A percentile compares a stretch with the other conserved stretches of the same genome.
Evolutionary conservation across 2,113 vertebrate genomes (phyloP).

Genomic region (Lonchura striata): DNA sequence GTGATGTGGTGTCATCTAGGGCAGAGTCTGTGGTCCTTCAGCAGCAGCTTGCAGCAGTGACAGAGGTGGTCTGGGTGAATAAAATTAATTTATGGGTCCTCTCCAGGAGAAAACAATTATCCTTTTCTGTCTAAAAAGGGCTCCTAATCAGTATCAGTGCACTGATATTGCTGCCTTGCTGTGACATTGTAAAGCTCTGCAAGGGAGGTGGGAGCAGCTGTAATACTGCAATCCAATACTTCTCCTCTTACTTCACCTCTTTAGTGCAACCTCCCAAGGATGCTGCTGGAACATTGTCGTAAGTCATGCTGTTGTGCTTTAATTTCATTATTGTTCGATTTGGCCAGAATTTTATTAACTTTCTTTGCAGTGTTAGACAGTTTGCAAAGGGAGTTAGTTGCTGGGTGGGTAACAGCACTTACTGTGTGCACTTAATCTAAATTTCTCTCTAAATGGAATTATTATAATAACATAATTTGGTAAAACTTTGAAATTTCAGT

Average conservation of each 20-base stretch:
- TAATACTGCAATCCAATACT: background rate
- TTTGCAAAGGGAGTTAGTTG: background rate
- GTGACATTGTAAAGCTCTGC: background rate
- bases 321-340: constrained; percentile 19
- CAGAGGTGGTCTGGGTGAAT: background rate
- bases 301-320: background rate
- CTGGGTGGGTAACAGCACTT: background rate
- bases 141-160: background rate
- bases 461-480: background rate
- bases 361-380: background rate
- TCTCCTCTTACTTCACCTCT: background rate
- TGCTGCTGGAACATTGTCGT: background rate
- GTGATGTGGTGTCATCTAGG: background rate
- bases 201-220: background rate
- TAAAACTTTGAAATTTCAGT: background rate
- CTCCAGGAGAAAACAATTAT: background rate
- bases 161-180: background rate
- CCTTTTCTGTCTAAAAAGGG: background rate
- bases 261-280: background rate
- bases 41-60: background rate
- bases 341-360: background rate
- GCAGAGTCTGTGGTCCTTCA: background rate
- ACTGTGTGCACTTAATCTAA: background rate
- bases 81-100: constrained; percentile 15
- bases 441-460: background rate